Base-by-base conservation (phyloP, 2,113 vertebrate genomes). In the Atlantisia rogersi region DNA sequence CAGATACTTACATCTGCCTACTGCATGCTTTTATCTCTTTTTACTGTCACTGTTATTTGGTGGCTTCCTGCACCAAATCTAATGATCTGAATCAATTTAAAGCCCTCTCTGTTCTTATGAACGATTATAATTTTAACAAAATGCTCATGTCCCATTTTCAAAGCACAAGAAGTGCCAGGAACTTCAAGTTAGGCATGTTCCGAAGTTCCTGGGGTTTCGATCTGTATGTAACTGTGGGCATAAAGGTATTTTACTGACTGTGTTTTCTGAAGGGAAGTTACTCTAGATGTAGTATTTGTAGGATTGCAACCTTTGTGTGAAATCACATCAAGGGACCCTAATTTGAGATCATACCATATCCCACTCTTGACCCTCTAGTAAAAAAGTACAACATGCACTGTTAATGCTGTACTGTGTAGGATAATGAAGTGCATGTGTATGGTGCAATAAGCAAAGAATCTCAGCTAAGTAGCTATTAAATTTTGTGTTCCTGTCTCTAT, bases 361-460 rank as follows among this genome's bases (percentile, higher is more conserved):
- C 28, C 26, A 70, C 81, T 91, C 44, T 59, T 52, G 48, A 53
- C 48, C 25, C 48, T 78, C 60, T 46, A 77, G 79, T 76, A 88
- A 88, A 88, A 77, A n/a, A 28, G 10, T 64, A 26, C 59, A 84
- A 65, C 32, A 68, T 19, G 55, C 25, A 65, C 37, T 90, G 53
- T 44, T 83, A 96, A 90, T 82, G 84, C 67, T 94, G 32, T 68
- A 55, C 46, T 88, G 32, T 50, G 77, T 46, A 64, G 55, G 59
- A 90, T 37, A 77, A 89, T 48, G 35, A 64, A 44, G 46, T 95
- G 39, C 35, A 71, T 53, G n/a, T 2, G 2, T 42, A 29, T 15
- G 40, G 90, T 42, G 37, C 42, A 28, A 35, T 48, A 78, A 95
- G 62, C 16, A 76, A 97, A 97, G 59, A 44, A 80, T 75, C 58